These are phyloP conservation scores for Coreius guichenoti DNA, from an alignment of 2,797 vertebrate genomes.

Conservation along the genomic window DNA sequence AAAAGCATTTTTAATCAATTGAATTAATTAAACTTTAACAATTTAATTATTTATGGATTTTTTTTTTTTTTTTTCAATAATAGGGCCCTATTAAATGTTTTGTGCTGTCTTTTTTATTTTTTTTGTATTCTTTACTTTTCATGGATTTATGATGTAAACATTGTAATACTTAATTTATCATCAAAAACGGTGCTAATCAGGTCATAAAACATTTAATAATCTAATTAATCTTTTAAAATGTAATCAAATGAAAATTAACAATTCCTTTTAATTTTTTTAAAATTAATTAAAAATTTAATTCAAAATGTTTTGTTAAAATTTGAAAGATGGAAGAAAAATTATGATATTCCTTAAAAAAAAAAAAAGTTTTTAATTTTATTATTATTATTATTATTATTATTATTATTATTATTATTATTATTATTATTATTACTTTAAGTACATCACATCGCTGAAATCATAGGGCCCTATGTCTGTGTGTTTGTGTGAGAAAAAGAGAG, in stretches of 20 bases:
- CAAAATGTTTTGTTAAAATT: not conserved
- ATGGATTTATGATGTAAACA: not conserved
- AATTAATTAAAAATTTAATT: too few species aligned
- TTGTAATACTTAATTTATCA: not conserved
- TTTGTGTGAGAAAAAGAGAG: not conserved
- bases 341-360: too few species aligned
- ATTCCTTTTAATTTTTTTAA: not conserved
- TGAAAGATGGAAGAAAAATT: not conserved
- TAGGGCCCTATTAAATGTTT: not conserved
- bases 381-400: not conserved
- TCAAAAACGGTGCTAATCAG: not conserved
- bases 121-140: not conserved
- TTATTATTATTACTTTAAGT: not conserved
- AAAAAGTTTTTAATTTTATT: not conserved
- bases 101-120: not conserved
- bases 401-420: not conserved
- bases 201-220: not conserved
- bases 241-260: not conserved
- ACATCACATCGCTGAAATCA: not conserved
- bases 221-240: not conserved
- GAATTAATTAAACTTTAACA: not conserved
- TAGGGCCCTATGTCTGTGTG: not conserved
- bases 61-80: not conserved
- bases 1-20: not conserved
- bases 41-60: not conserved